phyloP scores from a whole-genome alignment of 2,113 vertebrate genomes.

The Meles meles region DNA sequence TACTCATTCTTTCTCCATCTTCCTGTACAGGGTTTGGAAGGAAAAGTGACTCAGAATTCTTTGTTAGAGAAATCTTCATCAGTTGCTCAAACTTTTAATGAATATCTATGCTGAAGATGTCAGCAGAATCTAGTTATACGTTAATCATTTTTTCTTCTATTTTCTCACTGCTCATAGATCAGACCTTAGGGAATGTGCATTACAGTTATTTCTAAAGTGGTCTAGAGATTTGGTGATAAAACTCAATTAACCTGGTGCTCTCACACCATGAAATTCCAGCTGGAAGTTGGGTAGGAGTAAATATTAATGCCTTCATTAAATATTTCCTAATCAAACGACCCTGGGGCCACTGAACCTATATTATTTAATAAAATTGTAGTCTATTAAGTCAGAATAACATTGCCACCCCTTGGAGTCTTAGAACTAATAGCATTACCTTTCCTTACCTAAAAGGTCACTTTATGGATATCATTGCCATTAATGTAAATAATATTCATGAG shows the following conservation, averaged over 20 bases:
- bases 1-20: not conserved
- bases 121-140: not conserved
- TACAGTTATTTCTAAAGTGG: constrained; percentile 58
- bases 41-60: not conserved
- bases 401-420: not conserved
- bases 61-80: not conserved
- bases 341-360: constrained; percentile 31
- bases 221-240: constrained; percentile 63
- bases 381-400: constrained; percentile 32
- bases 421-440: constrained; percentile 5
- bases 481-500: constrained; percentile 40
- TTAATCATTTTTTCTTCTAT: constrained; percentile 45
- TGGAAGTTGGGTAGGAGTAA: constrained; percentile 58
- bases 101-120: not conserved
- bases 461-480: not conserved
- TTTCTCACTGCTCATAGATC: constrained; percentile 45
- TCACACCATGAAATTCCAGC: constrained; percentile 44
- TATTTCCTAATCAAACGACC: constrained; percentile 61
- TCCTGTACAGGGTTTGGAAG: not conserved
- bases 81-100: constrained; percentile 36
- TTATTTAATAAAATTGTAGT: constrained; percentile 61
- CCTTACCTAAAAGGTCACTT: constrained; percentile 27
- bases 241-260: constrained; percentile 72
- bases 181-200: constrained; percentile 40
- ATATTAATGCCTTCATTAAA: constrained; percentile 74